Conservation (phyloP, 2,888 invertebrate genomes). For the Ichneumoninae sp. region DNA sequence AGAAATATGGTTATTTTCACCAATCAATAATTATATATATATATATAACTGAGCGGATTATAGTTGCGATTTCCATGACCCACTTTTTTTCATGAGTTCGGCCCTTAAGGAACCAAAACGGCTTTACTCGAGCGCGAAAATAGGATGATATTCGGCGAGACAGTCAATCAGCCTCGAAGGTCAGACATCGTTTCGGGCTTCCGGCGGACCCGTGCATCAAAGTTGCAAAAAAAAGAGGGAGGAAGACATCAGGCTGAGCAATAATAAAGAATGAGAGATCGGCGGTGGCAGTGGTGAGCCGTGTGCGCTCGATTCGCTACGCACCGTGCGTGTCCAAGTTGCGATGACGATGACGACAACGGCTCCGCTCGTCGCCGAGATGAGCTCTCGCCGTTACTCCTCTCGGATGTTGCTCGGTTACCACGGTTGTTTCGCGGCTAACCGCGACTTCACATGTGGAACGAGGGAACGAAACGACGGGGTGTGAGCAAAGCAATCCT, state of each 20-base stretch:
- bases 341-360: constrained; percentile 20
- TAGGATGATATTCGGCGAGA: constrained; percentile 6
- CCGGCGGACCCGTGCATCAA: not conserved
- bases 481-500: constrained; percentile 26
- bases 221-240: not conserved
- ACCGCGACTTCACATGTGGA: constrained; percentile 61
- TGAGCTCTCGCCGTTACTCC: constrained; percentile 39
- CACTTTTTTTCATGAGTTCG: not conserved
- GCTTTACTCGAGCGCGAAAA: not conserved
- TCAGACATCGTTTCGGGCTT: constrained; percentile 11
- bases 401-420: constrained; percentile 67
- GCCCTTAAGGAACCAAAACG: not conserved
- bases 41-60: no score
- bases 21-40: no score
- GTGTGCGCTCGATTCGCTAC: constrained; percentile 22
- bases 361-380: constrained; percentile 9
- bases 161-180: not conserved
- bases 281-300: constrained; percentile 13
- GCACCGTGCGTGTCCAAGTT: not conserved
- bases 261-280: constrained; percentile 14
- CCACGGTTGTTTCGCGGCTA: constrained; percentile 65
- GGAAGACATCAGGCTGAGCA: not conserved
- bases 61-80: not conserved
- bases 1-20: no score
- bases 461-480: constrained; percentile 59